Evolutionary conservation across 1,140 invertebrate genomes (phyloP).

Genomic region (Radopholus similis): DNA sequence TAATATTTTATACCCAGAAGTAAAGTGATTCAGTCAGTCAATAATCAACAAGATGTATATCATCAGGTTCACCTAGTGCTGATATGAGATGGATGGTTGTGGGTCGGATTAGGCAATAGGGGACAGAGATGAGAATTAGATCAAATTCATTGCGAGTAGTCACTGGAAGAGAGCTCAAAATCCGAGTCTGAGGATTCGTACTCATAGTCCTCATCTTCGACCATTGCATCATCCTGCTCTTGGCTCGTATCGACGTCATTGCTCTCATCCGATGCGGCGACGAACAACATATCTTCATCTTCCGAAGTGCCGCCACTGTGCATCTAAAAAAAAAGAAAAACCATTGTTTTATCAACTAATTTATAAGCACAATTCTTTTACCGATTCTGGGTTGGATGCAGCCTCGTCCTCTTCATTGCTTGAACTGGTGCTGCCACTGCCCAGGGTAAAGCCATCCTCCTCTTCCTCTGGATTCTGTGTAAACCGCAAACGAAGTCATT

Average conservation of each 20-base stretch:
- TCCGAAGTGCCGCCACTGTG: not conserved
- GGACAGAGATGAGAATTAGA: not conserved
- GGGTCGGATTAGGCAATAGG: not conserved
- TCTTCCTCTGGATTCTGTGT: conserved; percentile 20
- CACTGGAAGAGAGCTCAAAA: not conserved
- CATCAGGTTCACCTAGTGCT: too few relatives aligned
- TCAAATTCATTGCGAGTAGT: conserved; percentile 9
- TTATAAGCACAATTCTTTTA: not conserved
- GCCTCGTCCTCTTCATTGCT: not conserved
- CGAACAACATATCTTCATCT: conserved; percentile 6
- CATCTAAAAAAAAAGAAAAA: not conserved
- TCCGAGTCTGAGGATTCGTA: not conserved
- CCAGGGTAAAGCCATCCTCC: conserved; percentile 7
- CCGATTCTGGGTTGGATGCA: too few relatives aligned
- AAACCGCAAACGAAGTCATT: not conserved
- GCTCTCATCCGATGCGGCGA: not conserved
- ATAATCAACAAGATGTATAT: too few relatives aligned
- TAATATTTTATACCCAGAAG: not conserved
- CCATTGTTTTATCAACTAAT: not conserved
- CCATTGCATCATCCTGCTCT: not conserved
- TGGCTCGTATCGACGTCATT: not conserved
- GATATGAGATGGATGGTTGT: not conserved
- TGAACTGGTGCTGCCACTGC: not conserved
- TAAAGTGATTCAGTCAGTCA: not conserved
- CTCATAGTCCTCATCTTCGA: conserved; percentile 15